Conservation (phyloP, 2,888 invertebrate genomes). For the Didymodactylos carnosus region DNA sequence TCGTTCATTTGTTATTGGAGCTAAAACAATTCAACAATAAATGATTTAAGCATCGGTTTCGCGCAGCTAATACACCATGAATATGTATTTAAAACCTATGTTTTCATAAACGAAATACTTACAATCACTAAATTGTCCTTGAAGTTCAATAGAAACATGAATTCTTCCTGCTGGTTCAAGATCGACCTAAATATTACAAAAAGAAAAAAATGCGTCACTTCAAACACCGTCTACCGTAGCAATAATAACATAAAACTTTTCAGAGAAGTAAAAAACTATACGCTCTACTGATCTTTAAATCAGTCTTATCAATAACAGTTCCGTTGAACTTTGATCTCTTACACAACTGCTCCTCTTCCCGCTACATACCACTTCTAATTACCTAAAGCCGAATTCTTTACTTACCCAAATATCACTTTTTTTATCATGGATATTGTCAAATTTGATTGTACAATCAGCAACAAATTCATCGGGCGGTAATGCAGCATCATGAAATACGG, state of each 20-base stretch:
- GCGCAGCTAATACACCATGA: not conserved
- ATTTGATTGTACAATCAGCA: slow-evolving; percentile 82
- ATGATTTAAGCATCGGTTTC: no score
- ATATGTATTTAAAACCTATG: not conserved
- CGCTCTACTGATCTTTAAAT: no score
- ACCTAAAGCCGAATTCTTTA: no score
- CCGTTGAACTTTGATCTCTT: no score
- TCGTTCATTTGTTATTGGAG: not conserved
- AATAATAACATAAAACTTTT: no score
- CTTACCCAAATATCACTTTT: slow-evolving; percentile 27
- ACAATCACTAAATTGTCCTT: slow-evolving; percentile 22
- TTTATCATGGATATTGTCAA: slow-evolving; percentile 57
- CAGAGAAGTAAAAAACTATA: no score
- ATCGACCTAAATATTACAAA: no score
- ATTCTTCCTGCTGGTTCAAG: slow-evolving; percentile 86
- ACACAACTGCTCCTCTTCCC: no score
- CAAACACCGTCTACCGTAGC: no score
- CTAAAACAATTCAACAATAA: not conserved
- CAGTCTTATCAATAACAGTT: no score
- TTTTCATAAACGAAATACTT: not conserved
- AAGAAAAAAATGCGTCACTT: no score
- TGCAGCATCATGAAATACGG: slow-evolving; percentile 95
- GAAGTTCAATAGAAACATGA: slow-evolving; percentile 72
- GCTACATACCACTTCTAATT: no score
- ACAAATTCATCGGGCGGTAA: slow-evolving; percentile 96